These are phyloP conservation scores for Sinotaia quadrata DNA, from an alignment of 2,888 invertebrate genomes.

Conservation along the genomic window DNA sequence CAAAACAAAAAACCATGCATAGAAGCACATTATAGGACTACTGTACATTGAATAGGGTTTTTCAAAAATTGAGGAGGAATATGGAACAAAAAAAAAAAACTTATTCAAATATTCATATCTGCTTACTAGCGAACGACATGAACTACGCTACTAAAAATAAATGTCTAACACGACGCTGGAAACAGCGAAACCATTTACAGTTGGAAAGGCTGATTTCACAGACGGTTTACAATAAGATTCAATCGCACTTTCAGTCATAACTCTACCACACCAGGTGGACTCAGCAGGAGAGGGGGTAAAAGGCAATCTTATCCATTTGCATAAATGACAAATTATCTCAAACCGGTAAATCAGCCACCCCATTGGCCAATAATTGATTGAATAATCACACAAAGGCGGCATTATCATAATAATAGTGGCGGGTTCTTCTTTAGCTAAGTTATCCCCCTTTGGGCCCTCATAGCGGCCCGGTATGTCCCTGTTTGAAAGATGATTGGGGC, in stretches of 20 bases:
- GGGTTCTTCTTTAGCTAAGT: not conserved
- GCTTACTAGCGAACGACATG: no score
- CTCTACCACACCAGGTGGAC: not conserved
- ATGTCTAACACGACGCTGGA: no score
- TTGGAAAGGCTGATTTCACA: no score
- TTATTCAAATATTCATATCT: no score
- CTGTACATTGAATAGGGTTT: no score
- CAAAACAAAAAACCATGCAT: no score
- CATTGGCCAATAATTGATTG: slow-evolving; percentile 25
- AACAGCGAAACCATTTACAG: no score
- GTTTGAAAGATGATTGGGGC: slow-evolving; percentile 9
- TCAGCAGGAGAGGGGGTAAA: not conserved
- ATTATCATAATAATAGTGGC: slow-evolving; percentile 31
- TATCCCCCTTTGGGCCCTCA: not conserved
- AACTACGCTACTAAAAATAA: no score
- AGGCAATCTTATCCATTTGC: slow-evolving; percentile 9
- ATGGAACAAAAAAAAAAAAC: no score
- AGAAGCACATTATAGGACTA: no score
- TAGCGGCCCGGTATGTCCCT: not conserved
- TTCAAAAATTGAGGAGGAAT: no score
- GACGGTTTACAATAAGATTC: no score
- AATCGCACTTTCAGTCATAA: not conserved
- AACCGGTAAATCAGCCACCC: slow-evolving; percentile 16
- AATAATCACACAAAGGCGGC: slow-evolving; percentile 28
- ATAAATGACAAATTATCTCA: slow-evolving; percentile 15